Evolutionary conservation across 2,113 vertebrate genomes (phyloP).

Genomic region (Camelus bactrianus): DNA sequence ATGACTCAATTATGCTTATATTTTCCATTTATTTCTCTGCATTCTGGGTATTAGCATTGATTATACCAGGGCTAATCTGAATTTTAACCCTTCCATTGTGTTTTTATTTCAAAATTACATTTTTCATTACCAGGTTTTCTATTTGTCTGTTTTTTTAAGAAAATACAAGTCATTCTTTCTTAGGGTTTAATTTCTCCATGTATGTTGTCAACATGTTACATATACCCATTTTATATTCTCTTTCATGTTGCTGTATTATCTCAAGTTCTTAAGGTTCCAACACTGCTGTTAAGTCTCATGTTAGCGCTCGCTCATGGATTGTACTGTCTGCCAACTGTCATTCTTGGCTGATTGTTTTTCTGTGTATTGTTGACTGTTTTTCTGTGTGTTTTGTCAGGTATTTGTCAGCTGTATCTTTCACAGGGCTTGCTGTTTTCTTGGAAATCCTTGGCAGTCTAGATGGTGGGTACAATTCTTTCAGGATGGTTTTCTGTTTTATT

Average conservation of each 20-base stretch:
- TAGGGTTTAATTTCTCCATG: background rate
- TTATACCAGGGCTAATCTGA: background rate
- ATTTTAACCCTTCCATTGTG: background rate
- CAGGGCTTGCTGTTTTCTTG: background rate
- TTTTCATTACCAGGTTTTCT: constrained; percentile 17
- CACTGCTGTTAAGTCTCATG: background rate
- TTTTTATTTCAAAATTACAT: background rate
- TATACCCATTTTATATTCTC: background rate
- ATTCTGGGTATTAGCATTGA: background rate
- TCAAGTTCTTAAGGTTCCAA: background rate
- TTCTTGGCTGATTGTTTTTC: background rate
- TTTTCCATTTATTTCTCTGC: background rate
- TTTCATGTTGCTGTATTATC: background rate
- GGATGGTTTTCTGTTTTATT: background rate
- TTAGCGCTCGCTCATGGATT: background rate
- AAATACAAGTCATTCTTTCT: background rate
- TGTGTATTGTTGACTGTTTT: background rate
- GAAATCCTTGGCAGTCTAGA: background rate
- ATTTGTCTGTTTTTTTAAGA: background rate
- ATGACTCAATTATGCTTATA: background rate
- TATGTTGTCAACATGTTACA: background rate
- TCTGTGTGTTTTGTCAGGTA: background rate
- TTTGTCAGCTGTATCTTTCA: background rate
- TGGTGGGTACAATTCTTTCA: background rate
- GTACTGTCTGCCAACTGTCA: background rate